Conservation (phyloP, 2,888 invertebrate genomes). For the Agriopis leucophaearia region DNA sequence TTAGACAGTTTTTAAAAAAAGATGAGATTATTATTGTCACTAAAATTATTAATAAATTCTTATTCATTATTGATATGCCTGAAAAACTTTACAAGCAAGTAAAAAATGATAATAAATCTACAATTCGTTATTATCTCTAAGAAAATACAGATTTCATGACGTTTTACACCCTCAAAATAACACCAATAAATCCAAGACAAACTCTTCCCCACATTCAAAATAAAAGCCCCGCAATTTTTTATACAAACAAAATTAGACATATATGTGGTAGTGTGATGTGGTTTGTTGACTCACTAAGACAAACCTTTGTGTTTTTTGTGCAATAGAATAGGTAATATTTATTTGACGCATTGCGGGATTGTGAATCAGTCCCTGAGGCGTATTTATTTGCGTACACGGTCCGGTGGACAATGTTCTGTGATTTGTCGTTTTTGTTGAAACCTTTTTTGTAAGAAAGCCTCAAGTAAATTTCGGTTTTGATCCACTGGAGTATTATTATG, state of each 20-base stretch:
- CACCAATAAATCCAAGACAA: slow-evolving; percentile 21
- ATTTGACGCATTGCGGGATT: slow-evolving; percentile 69
- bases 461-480: slow-evolving; percentile 31
- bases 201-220: slow-evolving; percentile 14
- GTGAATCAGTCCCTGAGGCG: slow-evolving; percentile 76
- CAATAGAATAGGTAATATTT: slow-evolving; percentile 67
- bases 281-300: slow-evolving; percentile 62
- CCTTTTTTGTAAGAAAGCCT: slow-evolving; percentile 33
- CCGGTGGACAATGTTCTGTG: slow-evolving; percentile 68
- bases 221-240: slow-evolving; percentile 40
- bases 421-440: slow-evolving; percentile 57
- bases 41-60: no score
- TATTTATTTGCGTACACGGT: slow-evolving; percentile 78
- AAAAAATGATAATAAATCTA: no score
- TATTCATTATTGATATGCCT: no score
- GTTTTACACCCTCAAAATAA: slow-evolving; percentile 7
- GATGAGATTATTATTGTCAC: no score
- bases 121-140: background rate
- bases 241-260: slow-evolving; percentile 46
- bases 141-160: background rate
- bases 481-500: slow-evolving; percentile 36
- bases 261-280: slow-evolving; percentile 37
- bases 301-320: slow-evolving; percentile 64
- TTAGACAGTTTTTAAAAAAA: no score
- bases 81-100: no score